Percentiles rank a stretch among this genome's conserved stretches.
Conservation (phyloP, 53 echinoderm and acorn worm species). For the Actinopyga echinites region DNA sequence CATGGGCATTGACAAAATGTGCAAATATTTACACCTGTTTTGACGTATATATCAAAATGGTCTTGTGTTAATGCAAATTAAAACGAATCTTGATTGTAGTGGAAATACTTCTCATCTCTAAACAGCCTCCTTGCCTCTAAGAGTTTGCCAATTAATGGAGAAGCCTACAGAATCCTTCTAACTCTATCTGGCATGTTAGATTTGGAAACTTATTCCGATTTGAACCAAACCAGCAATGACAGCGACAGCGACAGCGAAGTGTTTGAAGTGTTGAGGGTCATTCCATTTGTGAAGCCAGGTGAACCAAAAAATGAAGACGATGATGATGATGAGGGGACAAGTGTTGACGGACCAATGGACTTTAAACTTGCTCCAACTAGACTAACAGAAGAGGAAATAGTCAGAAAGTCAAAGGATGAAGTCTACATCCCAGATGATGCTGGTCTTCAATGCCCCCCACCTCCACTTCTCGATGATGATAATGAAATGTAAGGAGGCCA, state of each 20-base stretch:
- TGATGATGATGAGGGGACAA: constrained; percentile 23
- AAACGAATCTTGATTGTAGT: too few relatives aligned
- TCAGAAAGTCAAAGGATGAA: too few relatives aligned
- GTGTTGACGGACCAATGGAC: constrained; percentile 13
- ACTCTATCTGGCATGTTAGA: constrained; percentile 21
- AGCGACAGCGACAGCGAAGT: background rate
- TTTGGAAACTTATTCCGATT: background rate
- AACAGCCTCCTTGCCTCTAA: background rate
- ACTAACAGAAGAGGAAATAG: too few relatives aligned
- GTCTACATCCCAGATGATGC: too few relatives aligned
- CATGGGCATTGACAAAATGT: too few relatives aligned
- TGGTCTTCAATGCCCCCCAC: background rate
- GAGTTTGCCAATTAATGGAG: background rate
- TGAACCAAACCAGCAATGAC: background rate
- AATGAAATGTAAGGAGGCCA: background rate
- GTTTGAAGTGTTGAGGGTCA: background rate
- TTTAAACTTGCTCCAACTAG: too few relatives aligned
- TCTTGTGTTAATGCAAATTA: too few relatives aligned
- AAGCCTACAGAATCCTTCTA: constrained; percentile 13
- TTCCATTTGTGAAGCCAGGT: constrained; percentile 4
- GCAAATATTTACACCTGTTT: too few relatives aligned
- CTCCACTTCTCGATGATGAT: constrained; percentile 5
- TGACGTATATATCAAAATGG: too few relatives aligned
- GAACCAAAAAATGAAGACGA: background rate
- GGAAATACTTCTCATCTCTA: background rate